These are phyloP conservation scores for Balanococcus diminutus DNA, from an alignment of 2,888 invertebrate genomes.

Conservation along the genomic window DNA sequence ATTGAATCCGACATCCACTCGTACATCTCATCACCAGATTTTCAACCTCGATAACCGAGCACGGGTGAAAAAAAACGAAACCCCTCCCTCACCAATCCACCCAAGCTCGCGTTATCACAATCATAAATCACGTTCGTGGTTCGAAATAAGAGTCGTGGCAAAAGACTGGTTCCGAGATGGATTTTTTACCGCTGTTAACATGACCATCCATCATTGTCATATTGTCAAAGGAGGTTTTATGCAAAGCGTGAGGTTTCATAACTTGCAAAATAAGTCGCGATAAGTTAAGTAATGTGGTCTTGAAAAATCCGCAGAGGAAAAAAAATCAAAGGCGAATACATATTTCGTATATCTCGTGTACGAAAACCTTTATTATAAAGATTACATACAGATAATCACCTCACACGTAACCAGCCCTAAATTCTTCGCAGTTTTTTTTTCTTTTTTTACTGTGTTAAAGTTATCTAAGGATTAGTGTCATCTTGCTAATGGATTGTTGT, in stretches of 20 bases:
- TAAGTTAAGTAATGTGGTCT: conserved; percentile 51
- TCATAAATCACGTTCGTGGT: conserved; percentile 28
- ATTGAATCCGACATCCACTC: not conserved
- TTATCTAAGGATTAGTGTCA: conserved; percentile 46
- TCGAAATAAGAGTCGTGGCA: not conserved
- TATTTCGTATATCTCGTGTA: not conserved
- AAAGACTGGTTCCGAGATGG: conserved; percentile 21
- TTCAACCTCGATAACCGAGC: not conserved
- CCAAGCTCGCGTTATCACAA: not conserved
- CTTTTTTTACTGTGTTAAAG: conserved; percentile 30
- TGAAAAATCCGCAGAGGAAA: not conserved
- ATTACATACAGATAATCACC: conserved; percentile 31
- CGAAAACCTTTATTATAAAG: conserved; percentile 21
- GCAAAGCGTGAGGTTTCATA: conserved; percentile 53
- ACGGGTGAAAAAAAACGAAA: not conserved
- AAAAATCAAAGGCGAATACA: not conserved
- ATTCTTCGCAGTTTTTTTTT: conserved; percentile 8
- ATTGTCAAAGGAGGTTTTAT: conserved; percentile 48
- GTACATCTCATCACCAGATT: not conserved
- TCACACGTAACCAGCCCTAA: not conserved
- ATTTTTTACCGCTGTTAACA: conserved; percentile 39
- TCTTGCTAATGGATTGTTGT: conserved; percentile 42
- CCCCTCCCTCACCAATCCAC: not conserved
- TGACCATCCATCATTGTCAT: conserved; percentile 53
- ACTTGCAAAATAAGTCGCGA: conserved; percentile 53